Conservation (phyloP, 2,113 vertebrate genomes). For the Gorilla gorilla region DNA sequence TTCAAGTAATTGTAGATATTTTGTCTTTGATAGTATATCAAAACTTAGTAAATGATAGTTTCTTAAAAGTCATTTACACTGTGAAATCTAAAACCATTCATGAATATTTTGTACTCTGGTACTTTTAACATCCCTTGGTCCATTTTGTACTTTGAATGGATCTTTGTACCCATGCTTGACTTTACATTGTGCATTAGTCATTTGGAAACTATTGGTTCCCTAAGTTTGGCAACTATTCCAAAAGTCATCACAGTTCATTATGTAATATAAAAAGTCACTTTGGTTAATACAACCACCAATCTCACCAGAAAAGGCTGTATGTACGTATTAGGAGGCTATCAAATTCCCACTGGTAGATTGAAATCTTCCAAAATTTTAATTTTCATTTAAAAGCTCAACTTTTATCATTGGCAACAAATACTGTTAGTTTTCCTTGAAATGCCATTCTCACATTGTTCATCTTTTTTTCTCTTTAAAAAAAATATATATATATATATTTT, state of each 20-base stretch:
- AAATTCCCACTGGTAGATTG: not conserved
- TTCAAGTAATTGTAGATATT: not conserved
- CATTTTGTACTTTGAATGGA: not conserved
- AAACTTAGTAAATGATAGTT: not conserved
- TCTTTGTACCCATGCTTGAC: not conserved
- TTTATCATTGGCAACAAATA: not conserved
- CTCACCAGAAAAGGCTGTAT: not conserved
- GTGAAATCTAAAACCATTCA: not conserved
- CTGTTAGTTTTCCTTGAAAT: not conserved
- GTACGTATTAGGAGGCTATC: not conserved
- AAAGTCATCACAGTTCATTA: not conserved
- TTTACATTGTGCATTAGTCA: not conserved
- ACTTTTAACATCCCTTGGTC: not conserved
- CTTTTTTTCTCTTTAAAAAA: not conserved
- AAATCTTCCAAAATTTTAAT: not conserved
- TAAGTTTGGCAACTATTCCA: not conserved
- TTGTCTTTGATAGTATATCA: not conserved
- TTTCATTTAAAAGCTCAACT: not conserved
- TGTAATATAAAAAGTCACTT: not conserved
- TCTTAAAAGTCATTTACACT: not conserved
- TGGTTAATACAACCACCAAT: not conserved
- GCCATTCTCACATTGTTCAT: not conserved
- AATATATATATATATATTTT: no score
- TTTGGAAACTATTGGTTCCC: not conserved
- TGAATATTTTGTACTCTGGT: not conserved